Conservation (phyloP, 2,113 vertebrate species). For the Nyctereutes procyonoides region DNA sequence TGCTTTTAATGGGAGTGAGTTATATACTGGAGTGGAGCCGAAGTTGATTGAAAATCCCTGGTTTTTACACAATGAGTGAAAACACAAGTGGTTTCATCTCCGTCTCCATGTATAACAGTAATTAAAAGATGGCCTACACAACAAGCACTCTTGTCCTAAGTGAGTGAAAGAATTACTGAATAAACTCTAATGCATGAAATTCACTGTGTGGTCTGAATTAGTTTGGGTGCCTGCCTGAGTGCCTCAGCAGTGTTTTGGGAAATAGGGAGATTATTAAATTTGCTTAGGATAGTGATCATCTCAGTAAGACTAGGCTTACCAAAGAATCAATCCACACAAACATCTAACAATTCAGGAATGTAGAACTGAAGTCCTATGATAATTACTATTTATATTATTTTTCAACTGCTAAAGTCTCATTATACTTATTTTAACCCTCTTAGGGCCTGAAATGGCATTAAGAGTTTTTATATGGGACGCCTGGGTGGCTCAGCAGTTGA, state of each 20-base stretch:
- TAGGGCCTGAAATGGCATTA: not conserved
- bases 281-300: not conserved
- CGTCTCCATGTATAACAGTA: not conserved
- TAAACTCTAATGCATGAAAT: not conserved
- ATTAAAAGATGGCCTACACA: constrained; percentile 6
- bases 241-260: not conserved
- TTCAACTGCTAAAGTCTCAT: not conserved
- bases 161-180: constrained; percentile 12
- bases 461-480: not conserved
- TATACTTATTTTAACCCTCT: not conserved
- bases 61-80: not conserved
- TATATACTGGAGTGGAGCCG: not conserved
- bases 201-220: not conserved
- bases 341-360: constrained; percentile 24
- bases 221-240: not conserved
- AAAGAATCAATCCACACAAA: not conserved
- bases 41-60: not conserved
- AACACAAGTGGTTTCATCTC: constrained; percentile 10
- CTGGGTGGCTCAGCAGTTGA: too few relatives aligned
- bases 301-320: not conserved
- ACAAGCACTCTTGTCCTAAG: not conserved
- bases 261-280: not conserved
- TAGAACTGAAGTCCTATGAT: not conserved
- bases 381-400: not conserved
- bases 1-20: not conserved